Evolutionary conservation across 1,140 invertebrate species (phyloP).

Genomic region (Lordiphosa mommai): DNA sequence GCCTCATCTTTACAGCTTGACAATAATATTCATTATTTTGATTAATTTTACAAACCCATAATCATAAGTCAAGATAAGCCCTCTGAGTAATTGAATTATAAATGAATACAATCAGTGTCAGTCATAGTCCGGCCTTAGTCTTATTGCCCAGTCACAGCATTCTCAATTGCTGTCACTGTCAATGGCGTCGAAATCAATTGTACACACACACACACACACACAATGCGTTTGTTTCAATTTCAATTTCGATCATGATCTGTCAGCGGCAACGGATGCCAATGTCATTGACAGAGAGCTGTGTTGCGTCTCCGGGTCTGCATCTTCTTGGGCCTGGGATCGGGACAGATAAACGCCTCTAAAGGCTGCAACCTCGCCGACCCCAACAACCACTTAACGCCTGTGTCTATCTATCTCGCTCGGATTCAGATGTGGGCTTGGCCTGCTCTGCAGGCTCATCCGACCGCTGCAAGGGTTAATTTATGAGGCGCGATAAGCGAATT

Average conservation of each 20-base stretch:
- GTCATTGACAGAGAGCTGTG: conserved; percentile 25
- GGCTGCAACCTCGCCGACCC: conserved; percentile 22
- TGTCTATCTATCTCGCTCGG: conserved; percentile 10
- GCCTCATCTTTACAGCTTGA: conserved; percentile 18
- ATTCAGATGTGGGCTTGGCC: conserved; percentile 12
- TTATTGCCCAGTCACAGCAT: background rate
- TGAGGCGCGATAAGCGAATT: conserved; percentile 77
- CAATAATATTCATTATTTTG: conserved; percentile 71
- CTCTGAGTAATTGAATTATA: conserved; percentile 20
- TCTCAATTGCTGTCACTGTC: conserved; percentile 4
- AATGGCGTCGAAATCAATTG: conserved; percentile 7
- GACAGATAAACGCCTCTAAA: conserved; percentile 29
- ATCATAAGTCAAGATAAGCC: conserved; percentile 50
- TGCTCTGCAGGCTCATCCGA: conserved; percentile 19
- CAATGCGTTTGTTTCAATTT: conserved; percentile 26
- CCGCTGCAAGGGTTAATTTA: conserved; percentile 75
- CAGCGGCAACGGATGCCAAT: conserved; percentile 23
- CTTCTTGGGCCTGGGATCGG: background rate
- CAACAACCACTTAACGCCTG: conserved; percentile 36
- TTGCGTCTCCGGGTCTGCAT: conserved; percentile 12
- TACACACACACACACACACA: no score
- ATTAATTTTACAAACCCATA: conserved; percentile 67
- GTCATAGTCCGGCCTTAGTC: conserved; percentile 13
- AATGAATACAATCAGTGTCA: conserved; percentile 25
- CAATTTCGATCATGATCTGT: conserved; percentile 25